Conservation (phyloP, 2,113 vertebrate genomes). For the Todiramphus saurophagus region DNA sequence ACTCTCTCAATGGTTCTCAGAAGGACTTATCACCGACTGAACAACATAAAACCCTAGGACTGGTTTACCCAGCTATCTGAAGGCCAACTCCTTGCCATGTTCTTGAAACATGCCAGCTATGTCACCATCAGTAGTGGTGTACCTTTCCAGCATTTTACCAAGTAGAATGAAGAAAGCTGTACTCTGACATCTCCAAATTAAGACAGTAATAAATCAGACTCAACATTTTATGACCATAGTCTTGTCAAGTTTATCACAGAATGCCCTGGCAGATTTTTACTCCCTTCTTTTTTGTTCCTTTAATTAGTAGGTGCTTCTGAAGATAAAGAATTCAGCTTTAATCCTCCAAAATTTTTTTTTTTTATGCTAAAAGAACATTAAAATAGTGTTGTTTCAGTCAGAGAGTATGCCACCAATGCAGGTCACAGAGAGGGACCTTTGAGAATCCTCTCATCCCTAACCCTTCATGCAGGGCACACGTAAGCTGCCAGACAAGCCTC, state of each 20-base stretch:
- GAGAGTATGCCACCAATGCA: neutral
- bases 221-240: fast-evolving
- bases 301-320: neutral
- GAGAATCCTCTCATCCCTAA: neutral
- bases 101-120: neutral
- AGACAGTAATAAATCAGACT: neutral
- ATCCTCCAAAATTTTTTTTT: neutral
- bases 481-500: neutral
- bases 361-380: neutral
- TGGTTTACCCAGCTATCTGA: neutral
- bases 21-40: neutral
- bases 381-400: neutral
- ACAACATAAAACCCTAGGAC: neutral
- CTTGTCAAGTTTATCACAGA: neutral
- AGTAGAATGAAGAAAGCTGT: neutral
- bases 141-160: neutral
- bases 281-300: neutral
- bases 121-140: neutral
- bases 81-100: neutral
- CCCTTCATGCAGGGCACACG: fast-evolving
- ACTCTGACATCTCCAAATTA: neutral
- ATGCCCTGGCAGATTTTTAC: neutral
- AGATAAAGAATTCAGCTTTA: neutral
- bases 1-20: neutral
- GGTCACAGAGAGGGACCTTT: neutral